Evolutionary conservation across 2,797 vertebrate species (phyloP).

Genomic region (Margarornis squamiger): DNA sequence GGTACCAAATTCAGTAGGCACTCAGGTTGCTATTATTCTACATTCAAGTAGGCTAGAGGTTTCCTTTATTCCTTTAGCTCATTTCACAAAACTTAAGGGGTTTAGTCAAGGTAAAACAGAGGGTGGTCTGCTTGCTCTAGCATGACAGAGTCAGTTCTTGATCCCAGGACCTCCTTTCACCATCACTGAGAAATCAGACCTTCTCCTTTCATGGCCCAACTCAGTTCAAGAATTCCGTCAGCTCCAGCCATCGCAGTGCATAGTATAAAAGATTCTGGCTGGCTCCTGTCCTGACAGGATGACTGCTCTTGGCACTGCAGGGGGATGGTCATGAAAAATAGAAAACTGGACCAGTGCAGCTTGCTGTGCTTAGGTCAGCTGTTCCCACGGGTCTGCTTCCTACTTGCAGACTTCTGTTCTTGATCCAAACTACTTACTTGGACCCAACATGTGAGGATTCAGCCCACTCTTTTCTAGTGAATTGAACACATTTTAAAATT

Average conservation of each 20-base stretch:
- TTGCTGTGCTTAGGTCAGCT: background rate
- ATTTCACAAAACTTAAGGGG: background rate
- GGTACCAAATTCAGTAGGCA: background rate
- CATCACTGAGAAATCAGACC: background rate
- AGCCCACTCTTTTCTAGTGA: background rate
- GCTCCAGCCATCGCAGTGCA: background rate
- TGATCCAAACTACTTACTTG: background rate
- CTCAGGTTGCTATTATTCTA: background rate
- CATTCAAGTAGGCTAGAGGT: background rate
- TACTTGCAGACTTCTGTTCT: background rate
- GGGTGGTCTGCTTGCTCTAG: background rate
- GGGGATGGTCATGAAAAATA: background rate
- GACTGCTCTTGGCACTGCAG: background rate
- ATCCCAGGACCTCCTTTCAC: background rate
- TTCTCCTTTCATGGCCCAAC: background rate
- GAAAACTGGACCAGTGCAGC: background rate
- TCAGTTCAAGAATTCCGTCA: background rate
- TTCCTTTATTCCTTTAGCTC: background rate
- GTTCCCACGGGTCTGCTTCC: background rate
- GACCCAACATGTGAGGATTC: background rate
- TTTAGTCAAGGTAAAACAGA: background rate
- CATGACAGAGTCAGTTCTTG: background rate
- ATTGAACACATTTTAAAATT: background rate
- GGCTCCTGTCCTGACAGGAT: background rate
- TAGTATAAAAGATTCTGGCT: background rate